Base-by-base conservation (phyloP, 2,888 invertebrate genomes). In the Blastobasis lacticolella region DNA sequence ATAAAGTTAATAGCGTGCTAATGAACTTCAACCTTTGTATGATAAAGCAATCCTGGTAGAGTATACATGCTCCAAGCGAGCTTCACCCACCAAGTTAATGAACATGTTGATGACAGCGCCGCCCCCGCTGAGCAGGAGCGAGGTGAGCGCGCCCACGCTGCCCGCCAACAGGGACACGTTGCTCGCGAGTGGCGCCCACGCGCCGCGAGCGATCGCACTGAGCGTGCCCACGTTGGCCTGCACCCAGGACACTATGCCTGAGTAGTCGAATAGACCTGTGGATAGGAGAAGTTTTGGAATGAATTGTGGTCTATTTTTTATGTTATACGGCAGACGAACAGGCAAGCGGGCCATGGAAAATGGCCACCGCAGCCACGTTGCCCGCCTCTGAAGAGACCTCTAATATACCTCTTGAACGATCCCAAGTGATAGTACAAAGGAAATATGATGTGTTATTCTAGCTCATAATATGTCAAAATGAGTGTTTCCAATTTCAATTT, bases 101-200 rank as follows among this genome's bases (percentile, higher is more conserved):
- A 94, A 90, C 79, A 96, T 95, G 75, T 96, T 96, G 61, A 97
- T 91, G 57, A 97, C 93, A 4, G 95, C 95, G n/a, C 95, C 93
- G 40, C 97, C 95, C 10, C 97, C 96, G 55, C 96, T 95, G 53
- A 98, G 90, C 54, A 98, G 83, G 40, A 97, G 86, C 3, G 97
- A 97, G 4, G 97, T 83, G 57, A 96, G 91, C n/a, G 97, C 94
- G 4, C 97, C 95, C 8, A 97, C 85, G 0, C 96, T 92, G 48
- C 94, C 94, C 51, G 97, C 87, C 41, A 96, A 91, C 45, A 98
- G 89, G 7, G 94, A 95, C 65, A 97, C 91, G 81, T 98, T 98
- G 64, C 97, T 96, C 59, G 96, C 95, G n/a, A 97, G 89, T 46
- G 98, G 94, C 37, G 93, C 90, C 97, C 97, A 98, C 91, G 97